phyloP scores from a whole-genome alignment of 2,888 invertebrate genomes.

The Helleia helle region DNA sequence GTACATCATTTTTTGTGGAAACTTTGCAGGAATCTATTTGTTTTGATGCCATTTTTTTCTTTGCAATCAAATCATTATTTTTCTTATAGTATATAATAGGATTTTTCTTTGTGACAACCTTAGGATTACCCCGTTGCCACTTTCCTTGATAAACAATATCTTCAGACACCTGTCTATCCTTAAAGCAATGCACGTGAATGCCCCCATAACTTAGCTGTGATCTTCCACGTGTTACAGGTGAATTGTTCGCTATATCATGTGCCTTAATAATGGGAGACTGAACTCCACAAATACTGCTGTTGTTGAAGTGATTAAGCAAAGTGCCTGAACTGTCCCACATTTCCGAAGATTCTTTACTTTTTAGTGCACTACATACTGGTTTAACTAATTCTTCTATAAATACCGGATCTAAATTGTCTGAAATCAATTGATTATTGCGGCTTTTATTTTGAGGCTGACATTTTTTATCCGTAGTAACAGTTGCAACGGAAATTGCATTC shows the following conservation, averaged over 20 bases:
- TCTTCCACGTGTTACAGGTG: slow-evolving; percentile 8
- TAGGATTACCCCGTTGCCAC: slow-evolving; percentile 40
- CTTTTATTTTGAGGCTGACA: no score
- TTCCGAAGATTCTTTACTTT: no score
- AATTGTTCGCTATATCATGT: no score
- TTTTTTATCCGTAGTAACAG: not conserved
- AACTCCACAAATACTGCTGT: no score
- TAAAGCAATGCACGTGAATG: slow-evolving; percentile 55
- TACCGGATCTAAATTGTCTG: no score
- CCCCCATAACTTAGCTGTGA: slow-evolving; percentile 44
- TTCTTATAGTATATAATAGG: slow-evolving; percentile 11
- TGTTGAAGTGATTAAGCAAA: no score
- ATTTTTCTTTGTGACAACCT: slow-evolving; percentile 26
- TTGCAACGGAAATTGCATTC: slow-evolving; percentile 7
- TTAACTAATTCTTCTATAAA: no score
- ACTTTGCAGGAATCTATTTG: not conserved
- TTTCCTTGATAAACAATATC: slow-evolving; percentile 59
- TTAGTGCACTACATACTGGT: no score
- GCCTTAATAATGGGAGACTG: no score
- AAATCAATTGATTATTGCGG: no score
- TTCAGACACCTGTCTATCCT: slow-evolving; percentile 40
- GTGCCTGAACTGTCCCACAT: no score
- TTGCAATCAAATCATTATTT: not conserved
- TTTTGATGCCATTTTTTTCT: not conserved
- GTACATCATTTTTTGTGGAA: not conserved